Percentiles rank a stretch among this genome's conserved stretches.
These are phyloP conservation scores for Cygnus olor DNA, from an alignment of 2,797 vertebrate genomes.

Conservation along the genomic window DNA sequence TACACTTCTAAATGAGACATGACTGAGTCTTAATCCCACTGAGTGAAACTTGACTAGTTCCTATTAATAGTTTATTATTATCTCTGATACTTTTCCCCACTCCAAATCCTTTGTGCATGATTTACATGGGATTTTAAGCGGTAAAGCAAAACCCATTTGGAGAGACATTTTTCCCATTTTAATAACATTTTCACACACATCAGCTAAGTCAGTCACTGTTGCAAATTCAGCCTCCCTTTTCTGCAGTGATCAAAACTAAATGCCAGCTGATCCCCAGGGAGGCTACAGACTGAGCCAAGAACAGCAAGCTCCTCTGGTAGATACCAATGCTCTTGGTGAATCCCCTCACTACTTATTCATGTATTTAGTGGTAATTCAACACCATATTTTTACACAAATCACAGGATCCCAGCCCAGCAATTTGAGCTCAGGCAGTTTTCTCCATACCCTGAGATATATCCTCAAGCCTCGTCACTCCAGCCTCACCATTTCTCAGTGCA, in stretches of 20 bases:
- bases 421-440: constrained; percentile 17
- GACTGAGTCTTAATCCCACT: constrained; percentile 41
- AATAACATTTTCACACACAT: constrained; percentile 45
- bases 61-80: constrained; percentile 56
- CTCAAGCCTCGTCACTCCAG: background rate
- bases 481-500: background rate
- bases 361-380: constrained; percentile 33
- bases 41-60: constrained; percentile 49
- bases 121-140: constrained; percentile 51
- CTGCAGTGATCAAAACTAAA: constrained; percentile 61
- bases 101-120: constrained; percentile 56
- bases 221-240: constrained; percentile 40
- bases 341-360: constrained; percentile 9
- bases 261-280: constrained; percentile 42
- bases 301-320: constrained; percentile 13
- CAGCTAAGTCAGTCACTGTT: constrained; percentile 26
- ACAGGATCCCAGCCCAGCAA: background rate
- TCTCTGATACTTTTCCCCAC: constrained; percentile 25
- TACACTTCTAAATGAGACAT: constrained; percentile 28
- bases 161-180: constrained; percentile 55
- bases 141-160: constrained; percentile 53
- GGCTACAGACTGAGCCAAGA: constrained; percentile 10
- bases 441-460: background rate
- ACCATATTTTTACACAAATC: background rate
- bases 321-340: background rate